Evolutionary conservation across 2,113 vertebrate genomes (phyloP), one percentile per base, ranked within the genome.

Genomic region (Strix aluco): DNA sequence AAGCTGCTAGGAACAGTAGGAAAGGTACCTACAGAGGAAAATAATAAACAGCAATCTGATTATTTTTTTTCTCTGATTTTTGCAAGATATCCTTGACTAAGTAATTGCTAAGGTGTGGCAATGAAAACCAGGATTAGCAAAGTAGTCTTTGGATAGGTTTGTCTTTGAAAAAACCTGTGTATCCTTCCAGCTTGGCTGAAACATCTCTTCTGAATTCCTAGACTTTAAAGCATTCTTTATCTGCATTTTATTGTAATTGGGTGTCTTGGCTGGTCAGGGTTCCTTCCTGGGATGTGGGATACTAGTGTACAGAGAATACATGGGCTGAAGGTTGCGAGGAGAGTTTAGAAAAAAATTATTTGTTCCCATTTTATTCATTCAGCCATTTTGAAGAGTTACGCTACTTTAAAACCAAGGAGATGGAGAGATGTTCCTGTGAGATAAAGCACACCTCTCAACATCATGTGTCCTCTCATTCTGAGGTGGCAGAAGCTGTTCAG

Each of bases 231-330:
- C 22, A 13, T 49, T 4, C 8, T 90, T 79, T 65, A 15, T 40
- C 29, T 66, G 14, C 3, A 9, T 71, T 78, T 86, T 38, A 29
- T 26, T 78, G 46, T 51, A 74, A 17, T 26, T 59, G 30, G 5
- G 26, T 72, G 44, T 14, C 36, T 74, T 69, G 42, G 2, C 40
- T 75, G n/a, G 34, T 40, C 14, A 63, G 32, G 11, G 2, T 52
- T 83, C 42, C 58, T 86, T 80, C 42, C 19, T 34, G 13, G 14
- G 27, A 30, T 9, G 10, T n/a, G 11, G 5, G 5, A 15, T 58
- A 40, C 5, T 16, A 52, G 16, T 0, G 0, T 20, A 38, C 2
- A 26, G 71, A 61, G 44, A 59, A 26, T 19, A 34, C 4, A 10
- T 3, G 26, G 69, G 38, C n/a, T 19, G 55, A 44, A 61, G 34